phyloP scores from a whole-genome alignment of 2,113 vertebrate species.

The Passer montanus region DNA sequence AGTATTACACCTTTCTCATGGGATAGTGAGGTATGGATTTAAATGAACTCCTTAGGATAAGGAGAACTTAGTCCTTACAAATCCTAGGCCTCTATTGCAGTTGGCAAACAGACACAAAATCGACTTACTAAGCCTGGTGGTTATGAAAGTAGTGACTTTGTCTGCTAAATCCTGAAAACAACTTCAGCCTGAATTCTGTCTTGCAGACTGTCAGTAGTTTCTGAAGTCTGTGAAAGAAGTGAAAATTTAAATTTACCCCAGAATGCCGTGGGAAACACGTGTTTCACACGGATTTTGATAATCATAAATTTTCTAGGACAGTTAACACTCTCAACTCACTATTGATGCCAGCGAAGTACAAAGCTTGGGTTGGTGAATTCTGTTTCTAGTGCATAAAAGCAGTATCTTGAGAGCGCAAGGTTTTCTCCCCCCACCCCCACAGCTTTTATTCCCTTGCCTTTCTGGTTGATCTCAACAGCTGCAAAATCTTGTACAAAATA shows the following conservation, averaged over 20 bases:
- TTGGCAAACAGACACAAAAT: neutral
- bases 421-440: rapidly evolving
- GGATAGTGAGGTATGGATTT: neutral
- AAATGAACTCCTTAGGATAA: neutral
- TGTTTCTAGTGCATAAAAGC: neutral
- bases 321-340: neutral
- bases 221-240: neutral
- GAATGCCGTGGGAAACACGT: too few species aligned
- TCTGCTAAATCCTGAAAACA: neutral
- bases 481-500: neutral
- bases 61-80: neutral
- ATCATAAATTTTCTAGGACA: neutral
- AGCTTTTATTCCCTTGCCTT: neutral
- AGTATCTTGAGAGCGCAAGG: neutral
- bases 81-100: neutral
- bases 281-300: neutral
- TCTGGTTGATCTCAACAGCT: neutral
- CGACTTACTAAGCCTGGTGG: neutral
- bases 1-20: neutral
- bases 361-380: neutral
- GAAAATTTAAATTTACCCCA: neutral
- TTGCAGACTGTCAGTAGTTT: neutral
- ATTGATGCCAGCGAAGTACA: neutral
- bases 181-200: neutral
- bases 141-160: neutral